These are phyloP conservation scores for Antennarius striatus DNA, from an alignment of 2,113 vertebrate genomes.

Conservation along the genomic window DNA sequence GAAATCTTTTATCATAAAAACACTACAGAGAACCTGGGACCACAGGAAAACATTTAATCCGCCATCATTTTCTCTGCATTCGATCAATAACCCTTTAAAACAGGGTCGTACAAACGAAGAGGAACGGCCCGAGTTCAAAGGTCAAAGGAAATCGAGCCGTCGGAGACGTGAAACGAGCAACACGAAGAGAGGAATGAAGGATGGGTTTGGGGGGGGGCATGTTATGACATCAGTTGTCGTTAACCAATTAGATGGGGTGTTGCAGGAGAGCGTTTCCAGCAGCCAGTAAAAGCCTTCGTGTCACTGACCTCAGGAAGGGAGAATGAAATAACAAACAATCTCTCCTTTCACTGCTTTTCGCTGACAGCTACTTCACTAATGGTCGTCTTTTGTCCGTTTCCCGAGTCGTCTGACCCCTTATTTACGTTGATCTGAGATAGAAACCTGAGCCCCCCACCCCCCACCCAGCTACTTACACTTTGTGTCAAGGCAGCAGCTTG, in stretches of 20 bases:
- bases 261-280: conserved; percentile 64
- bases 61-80: conserved; percentile 11
- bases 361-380: conserved; percentile 48
- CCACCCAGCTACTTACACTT: conserved; percentile 32
- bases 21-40: too few species aligned
- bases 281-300: conserved; percentile 70
- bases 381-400: conserved; percentile 34
- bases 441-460: conserved; percentile 45
- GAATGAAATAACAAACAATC: conserved; percentile 72
- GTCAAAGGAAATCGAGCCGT: conserved; percentile 3
- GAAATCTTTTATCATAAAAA: too few species aligned
- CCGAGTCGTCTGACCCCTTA: conserved; percentile 25
- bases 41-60: neutral
- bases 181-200: conserved; percentile 31
- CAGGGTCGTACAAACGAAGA: neutral
- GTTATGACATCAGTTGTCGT: conserved; percentile 71
- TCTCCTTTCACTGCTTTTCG: conserved; percentile 39
- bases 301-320: conserved; percentile 72
- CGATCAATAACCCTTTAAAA: conserved; percentile 32
- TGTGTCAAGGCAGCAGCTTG: conserved; percentile 49
- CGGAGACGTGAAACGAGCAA: conserved; percentile 8
- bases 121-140: conserved; percentile 12
- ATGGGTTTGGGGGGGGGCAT: conserved; percentile 31
- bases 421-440: conserved; percentile 39
- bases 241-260: conserved; percentile 73